phyloP scores from a whole-genome alignment of 1,140 invertebrate genomes.

The Nasonia longicornis region DNA sequence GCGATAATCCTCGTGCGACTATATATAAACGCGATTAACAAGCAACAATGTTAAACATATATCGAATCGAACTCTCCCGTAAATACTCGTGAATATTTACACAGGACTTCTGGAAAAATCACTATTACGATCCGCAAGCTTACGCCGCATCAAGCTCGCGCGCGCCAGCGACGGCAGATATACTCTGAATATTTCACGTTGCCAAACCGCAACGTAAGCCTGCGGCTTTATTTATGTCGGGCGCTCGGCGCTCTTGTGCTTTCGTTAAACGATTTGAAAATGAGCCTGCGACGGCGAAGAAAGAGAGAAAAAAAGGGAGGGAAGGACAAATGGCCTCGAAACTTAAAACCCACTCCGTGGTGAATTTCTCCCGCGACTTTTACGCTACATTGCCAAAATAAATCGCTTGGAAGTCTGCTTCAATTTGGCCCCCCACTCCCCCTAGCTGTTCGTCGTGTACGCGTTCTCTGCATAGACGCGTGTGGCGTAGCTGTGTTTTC shows the following conservation, averaged over 20 bases:
- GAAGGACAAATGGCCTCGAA: not conserved
- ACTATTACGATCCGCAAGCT: not conserved
- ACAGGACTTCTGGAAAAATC: not conserved
- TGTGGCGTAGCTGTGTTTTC: not conserved
- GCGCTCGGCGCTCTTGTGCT: no score
- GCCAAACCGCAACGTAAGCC: not conserved
- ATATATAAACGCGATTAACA: not conserved
- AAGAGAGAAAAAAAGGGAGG: not conserved
- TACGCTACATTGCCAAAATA: slow-evolving; percentile 16
- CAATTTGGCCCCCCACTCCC: not conserved
- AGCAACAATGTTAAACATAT: not conserved
- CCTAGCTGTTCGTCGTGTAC: not conserved
- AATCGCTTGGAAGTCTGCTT: slow-evolving; percentile 8
- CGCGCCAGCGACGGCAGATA: no score
- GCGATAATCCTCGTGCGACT: not conserved
- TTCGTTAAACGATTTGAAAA: not conserved
- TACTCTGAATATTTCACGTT: not conserved
- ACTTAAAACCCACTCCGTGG: slow-evolving; percentile 4
- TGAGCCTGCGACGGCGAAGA: not conserved
- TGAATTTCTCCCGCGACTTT: not conserved
- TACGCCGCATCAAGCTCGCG: not conserved
- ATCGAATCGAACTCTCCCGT: not conserved
- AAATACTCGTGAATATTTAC: not conserved
- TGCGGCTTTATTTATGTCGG: not conserved
- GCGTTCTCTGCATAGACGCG: no score